These are phyloP conservation scores for Tromatobia lineatoria DNA, from an alignment of 2,888 invertebrate genomes.

Conservation along the genomic window DNA sequence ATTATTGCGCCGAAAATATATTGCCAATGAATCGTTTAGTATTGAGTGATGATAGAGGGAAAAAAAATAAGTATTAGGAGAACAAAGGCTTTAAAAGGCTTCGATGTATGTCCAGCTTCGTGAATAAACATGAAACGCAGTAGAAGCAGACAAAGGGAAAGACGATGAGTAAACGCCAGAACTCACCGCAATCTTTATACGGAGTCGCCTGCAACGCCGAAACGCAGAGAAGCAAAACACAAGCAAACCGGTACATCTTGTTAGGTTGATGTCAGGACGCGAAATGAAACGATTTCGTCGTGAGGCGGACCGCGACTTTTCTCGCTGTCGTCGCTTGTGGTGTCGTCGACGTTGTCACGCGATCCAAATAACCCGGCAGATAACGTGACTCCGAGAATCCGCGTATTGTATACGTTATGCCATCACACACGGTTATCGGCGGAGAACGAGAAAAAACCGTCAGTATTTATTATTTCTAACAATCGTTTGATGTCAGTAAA, in stretches of 20 bases:
- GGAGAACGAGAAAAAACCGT: neutral
- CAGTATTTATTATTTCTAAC: neutral
- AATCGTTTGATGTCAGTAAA: neutral
- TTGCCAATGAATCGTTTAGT: neutral
- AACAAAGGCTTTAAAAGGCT: neutral
- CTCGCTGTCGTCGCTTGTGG: neutral
- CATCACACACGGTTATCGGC: conserved; percentile 12
- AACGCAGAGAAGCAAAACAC: conserved; percentile 65
- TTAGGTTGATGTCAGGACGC: conserved; percentile 56
- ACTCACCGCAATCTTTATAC: conserved; percentile 73
- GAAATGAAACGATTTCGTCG: conserved; percentile 63
- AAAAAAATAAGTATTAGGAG: neutral
- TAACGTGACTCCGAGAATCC: conserved; percentile 32
- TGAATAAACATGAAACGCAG: conserved; percentile 21
- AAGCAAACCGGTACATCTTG: conserved; percentile 72
- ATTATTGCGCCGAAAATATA: neutral
- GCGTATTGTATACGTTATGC: conserved; percentile 5
- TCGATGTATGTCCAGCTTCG: conserved; percentile 4
- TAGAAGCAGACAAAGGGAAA: conserved; percentile 4
- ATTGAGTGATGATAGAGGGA: neutral
- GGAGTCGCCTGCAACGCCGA: conserved; percentile 48
- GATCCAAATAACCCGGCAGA: conserved; percentile 36
- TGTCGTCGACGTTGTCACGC: conserved; percentile 42
- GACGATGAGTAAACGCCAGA: neutral
- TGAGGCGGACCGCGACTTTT: neutral